Base-by-base conservation (phyloP, 2,888 invertebrate genomes). In the Leptinotarsa rubiginosa region DNA sequence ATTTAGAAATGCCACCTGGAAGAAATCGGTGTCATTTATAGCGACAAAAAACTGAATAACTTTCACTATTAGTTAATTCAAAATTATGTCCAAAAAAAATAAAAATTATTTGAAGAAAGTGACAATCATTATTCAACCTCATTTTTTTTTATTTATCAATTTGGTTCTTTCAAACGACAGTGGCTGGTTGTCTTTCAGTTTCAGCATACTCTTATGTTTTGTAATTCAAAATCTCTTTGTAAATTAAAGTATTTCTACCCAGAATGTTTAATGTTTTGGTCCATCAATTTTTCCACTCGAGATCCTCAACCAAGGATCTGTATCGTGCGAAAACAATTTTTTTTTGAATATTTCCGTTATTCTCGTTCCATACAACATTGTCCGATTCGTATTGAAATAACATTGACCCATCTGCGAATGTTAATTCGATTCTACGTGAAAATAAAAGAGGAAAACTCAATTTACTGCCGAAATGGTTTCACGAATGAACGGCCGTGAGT, bases 401-500 rank as follows among this genome's bases (percentile, higher is more conserved):
- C 16, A 50, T 31, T 7, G 16, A 62, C 7, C 25, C 62, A 62
- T 62, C 62, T 62, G 62, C 62, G n/a, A 62, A 62, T 62, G 62
- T 62, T 25, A 62, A 62, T 62, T 31, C 31, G 62, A 62, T 62
- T 62, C 4, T 4, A 62, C n/a, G 25, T 31, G 10, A 62, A 69
- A 70, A 73, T 62, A 52, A 70, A 47, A 65, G 52, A 67, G 62
- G 72, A 74, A 72, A 75, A 73, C 71, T 69, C 73, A 75, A 77
- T 77, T 77, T 65, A 70, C 71, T 54, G 64, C 73, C 70, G 77
- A 69, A 75, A 74, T 72, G 70, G 73, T 74, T 77, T 77, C 65
- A 77, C 74, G 75, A 75, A 59, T 72, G 75, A 77, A 72, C 67
- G 75, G 75, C 52, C 77, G 62, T 74, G 18, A 77, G 74, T 75